These are phyloP conservation scores for Germaria angustata DNA, from an alignment of 2,888 invertebrate genomes.

Conservation along the genomic window DNA sequence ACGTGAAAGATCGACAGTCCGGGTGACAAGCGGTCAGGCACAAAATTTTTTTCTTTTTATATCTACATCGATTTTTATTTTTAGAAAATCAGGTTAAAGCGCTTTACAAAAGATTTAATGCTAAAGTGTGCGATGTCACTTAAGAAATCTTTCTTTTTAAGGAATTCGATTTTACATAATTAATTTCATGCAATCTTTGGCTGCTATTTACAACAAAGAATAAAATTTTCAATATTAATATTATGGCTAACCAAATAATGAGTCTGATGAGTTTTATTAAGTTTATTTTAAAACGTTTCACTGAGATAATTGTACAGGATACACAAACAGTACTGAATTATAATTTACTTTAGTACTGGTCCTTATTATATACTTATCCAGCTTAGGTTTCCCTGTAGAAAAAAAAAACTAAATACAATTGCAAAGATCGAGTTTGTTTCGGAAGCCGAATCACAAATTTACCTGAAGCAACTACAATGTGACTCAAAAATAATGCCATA, in stretches of 20 bases:
- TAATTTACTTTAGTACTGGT: too few species aligned
- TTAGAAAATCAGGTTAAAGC: conserved; percentile 47
- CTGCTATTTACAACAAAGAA: neutral
- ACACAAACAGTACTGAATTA: too few species aligned
- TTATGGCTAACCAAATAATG: neutral
- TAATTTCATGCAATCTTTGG: neutral
- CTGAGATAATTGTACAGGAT: too few species aligned
- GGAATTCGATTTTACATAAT: neutral
- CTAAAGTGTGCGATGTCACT: conserved; percentile 22
- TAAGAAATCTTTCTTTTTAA: conserved; percentile 15
- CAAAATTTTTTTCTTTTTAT: neutral
- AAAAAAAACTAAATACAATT: too few species aligned
- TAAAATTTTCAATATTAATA: neutral
- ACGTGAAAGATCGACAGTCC: neutral
- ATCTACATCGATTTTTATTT: conserved; percentile 20
- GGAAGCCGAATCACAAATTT: too few species aligned
- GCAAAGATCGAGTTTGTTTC: too few species aligned
- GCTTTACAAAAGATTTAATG: conserved; percentile 31
- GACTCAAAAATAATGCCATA: too few species aligned
- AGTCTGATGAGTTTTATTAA: too few species aligned
- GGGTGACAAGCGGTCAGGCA: neutral
- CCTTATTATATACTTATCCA: too few species aligned
- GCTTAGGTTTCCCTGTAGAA: too few species aligned
- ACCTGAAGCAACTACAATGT: too few species aligned
- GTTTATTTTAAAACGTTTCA: too few species aligned